Percentiles rank a stretch among this genome's conserved stretches.
phyloP scores from a whole-genome alignment of 2,797 vertebrate genomes.

The Spinibarbus caldwelli region DNA sequence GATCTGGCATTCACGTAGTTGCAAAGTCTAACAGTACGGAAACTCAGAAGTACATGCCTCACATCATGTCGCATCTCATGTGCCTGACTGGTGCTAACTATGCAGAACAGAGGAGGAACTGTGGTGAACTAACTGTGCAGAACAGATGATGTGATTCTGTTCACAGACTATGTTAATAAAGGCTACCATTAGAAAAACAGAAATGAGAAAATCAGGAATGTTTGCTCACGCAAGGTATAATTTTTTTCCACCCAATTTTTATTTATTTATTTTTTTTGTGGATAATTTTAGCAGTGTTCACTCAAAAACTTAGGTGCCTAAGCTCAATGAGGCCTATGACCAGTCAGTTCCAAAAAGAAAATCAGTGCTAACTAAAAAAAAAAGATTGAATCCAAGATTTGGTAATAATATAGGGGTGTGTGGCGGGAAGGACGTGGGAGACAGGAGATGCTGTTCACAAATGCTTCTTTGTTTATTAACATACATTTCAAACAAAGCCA shows the following conservation, averaged over 20 bases:
- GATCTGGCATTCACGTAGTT: constrained; percentile 57
- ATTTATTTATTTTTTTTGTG: no score
- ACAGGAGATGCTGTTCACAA: no score
- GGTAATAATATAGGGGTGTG: no score
- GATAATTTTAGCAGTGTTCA: neutral
- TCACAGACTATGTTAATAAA: neutral
- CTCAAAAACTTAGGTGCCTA: neutral
- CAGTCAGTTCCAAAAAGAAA: neutral
- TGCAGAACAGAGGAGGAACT: no score
- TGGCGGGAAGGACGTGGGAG: no score
- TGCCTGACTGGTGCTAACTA: neutral
- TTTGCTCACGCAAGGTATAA: neutral
- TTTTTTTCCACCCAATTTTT: no score
- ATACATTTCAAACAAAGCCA: no score
- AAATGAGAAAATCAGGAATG: no score
- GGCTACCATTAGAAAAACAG: neutral
- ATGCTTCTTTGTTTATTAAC: no score
- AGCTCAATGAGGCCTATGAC: neutral
- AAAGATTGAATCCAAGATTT: no score
- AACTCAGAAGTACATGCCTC: constrained; percentile 21
- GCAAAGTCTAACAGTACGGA: constrained; percentile 17
- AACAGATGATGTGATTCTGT: neutral
- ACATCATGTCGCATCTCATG: constrained; percentile 18
- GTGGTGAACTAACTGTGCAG: neutral
- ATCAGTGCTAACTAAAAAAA: neutral